A percentile compares a stretch with the other conserved stretches of the same genome.
phyloP scores from a whole-genome alignment of 2,888 invertebrate species.

The Euzetes globulus region DNA sequence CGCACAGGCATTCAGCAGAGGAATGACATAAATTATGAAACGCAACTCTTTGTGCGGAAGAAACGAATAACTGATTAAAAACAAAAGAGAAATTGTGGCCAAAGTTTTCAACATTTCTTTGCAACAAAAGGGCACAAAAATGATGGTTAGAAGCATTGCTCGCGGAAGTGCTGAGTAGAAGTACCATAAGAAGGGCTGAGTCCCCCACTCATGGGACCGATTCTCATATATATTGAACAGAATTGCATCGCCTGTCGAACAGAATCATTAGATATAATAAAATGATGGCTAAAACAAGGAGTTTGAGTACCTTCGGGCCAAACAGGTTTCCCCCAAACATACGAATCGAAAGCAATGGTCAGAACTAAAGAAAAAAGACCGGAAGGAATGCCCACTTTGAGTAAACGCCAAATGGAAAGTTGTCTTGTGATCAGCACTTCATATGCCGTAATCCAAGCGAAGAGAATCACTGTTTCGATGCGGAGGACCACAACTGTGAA shows the following conservation, averaged over 20 bases:
- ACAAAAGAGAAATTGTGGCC: slow-evolving; percentile 51
- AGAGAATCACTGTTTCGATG: slow-evolving; percentile 73
- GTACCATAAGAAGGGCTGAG: slow-evolving; percentile 62
- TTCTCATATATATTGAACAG: slow-evolving; percentile 92
- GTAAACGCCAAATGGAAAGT: slow-evolving; percentile 50
- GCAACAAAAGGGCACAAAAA: slow-evolving; percentile 60
- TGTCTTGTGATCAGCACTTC: slow-evolving; percentile 67
- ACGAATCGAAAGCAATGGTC: slow-evolving; percentile 76
- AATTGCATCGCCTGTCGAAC: slow-evolving; percentile 67
- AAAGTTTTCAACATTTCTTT: slow-evolving; percentile 40
- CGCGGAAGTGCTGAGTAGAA: slow-evolving; percentile 94
- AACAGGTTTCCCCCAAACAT: slow-evolving; percentile 76
- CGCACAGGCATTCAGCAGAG: slow-evolving; percentile 78
- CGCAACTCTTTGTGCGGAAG: slow-evolving; percentile 95
- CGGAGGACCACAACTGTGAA: slow-evolving; percentile 82
- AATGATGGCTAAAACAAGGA: neutral
- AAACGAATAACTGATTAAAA: slow-evolving; percentile 83
- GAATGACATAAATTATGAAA: slow-evolving; percentile 95
- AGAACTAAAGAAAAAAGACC: slow-evolving; percentile 58
- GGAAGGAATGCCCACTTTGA: slow-evolving; percentile 47
- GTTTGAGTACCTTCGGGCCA: slow-evolving; percentile 70
- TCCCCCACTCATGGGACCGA: slow-evolving; percentile 92
- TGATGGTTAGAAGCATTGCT: slow-evolving; percentile 70
- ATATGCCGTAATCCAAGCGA: slow-evolving; percentile 73
- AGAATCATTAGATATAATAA: neutral